Conservation (phyloP, 1,140 invertebrate species). For the Macrostomum lignano region DNA sequence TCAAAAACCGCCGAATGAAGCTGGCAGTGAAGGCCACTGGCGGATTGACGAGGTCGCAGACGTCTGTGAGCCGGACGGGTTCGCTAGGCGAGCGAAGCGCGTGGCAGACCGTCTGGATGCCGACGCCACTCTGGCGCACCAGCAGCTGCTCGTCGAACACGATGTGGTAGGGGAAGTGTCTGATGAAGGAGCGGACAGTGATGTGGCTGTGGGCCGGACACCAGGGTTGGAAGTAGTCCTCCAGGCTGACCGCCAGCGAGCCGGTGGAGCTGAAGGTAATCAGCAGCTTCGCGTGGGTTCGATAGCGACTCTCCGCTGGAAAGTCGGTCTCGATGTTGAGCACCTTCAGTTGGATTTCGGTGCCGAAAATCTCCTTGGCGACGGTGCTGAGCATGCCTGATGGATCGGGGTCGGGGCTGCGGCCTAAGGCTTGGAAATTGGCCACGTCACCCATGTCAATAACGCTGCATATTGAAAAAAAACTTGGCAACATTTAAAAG, state of each 20-base stretch:
- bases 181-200: slow-evolving; percentile 11
- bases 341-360: slow-evolving; percentile 18
- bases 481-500: no score
- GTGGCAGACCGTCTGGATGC: slow-evolving; percentile 20
- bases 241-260: slow-evolving; percentile 3
- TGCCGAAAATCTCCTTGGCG: slow-evolving; percentile 15
- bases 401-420: no score
- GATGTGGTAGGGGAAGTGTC: slow-evolving; percentile 26
- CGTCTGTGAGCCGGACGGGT: slow-evolving; percentile 7
- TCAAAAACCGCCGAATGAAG: slow-evolving; percentile 16
- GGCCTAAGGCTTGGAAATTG: no score
- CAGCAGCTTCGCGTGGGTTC: slow-evolving; percentile 5
- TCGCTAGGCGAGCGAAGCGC: not conserved
- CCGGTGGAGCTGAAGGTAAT: slow-evolving; percentile 8
- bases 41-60: slow-evolving; percentile 22
- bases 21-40: slow-evolving; percentile 18
- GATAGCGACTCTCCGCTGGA: not conserved
- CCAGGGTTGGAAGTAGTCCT: slow-evolving; percentile 8
- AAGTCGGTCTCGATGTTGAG: slow-evolving; percentile 2
- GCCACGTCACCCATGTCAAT: no score
- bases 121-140: slow-evolving; percentile 19
- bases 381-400: slow-evolving; percentile 18
- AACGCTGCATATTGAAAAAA: no score
- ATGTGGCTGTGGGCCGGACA: slow-evolving; percentile 7
- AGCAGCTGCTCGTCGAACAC: slow-evolving; percentile 20